These are phyloP conservation scores for Chromoteleia sp. DNA, from an alignment of 2,888 invertebrate genomes.

Conservation along the genomic window DNA sequence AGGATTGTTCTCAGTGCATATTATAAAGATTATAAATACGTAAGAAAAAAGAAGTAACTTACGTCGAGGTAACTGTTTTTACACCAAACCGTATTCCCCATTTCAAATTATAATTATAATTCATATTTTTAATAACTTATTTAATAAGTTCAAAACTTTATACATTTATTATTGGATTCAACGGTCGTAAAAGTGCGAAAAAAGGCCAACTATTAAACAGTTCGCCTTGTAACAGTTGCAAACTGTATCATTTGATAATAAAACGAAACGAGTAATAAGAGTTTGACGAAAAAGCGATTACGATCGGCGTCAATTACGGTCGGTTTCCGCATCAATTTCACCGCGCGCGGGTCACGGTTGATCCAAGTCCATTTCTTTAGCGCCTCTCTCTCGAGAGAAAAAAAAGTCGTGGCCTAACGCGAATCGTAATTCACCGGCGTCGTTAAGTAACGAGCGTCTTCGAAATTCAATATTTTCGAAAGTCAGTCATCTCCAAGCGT, in stretches of 20 bases:
- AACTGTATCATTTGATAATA: constrained; percentile 18
- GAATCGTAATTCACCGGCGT: neutral
- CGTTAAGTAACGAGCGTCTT: too few relatives aligned
- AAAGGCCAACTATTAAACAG: neutral
- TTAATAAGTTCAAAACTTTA: too few relatives aligned
- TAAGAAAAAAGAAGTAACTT: too few relatives aligned
- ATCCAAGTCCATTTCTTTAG: constrained; percentile 12
- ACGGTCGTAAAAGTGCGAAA: neutral
- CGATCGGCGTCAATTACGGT: neutral
- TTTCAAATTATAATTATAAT: too few relatives aligned
- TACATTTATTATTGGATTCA: too few relatives aligned
- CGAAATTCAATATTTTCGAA: constrained; percentile 10
- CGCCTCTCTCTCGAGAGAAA: too few relatives aligned
- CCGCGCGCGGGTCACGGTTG: constrained; percentile 29
- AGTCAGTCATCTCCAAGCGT: constrained; percentile 17
- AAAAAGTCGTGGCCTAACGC: neutral
- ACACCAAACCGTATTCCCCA: too few relatives aligned
- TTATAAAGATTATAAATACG: too few relatives aligned
- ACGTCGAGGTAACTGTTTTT: too few relatives aligned
- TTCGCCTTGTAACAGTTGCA: constrained; percentile 30
- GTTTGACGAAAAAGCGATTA: constrained; percentile 10
- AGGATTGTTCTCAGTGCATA: too few relatives aligned
- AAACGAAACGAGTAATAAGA: neutral
- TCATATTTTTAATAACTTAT: too few relatives aligned
- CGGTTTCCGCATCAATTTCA: constrained; percentile 33